Evolutionary conservation across 2,797 vertebrate genomes (phyloP).

Genomic region (Erpetoichthys calabaricus): DNA sequence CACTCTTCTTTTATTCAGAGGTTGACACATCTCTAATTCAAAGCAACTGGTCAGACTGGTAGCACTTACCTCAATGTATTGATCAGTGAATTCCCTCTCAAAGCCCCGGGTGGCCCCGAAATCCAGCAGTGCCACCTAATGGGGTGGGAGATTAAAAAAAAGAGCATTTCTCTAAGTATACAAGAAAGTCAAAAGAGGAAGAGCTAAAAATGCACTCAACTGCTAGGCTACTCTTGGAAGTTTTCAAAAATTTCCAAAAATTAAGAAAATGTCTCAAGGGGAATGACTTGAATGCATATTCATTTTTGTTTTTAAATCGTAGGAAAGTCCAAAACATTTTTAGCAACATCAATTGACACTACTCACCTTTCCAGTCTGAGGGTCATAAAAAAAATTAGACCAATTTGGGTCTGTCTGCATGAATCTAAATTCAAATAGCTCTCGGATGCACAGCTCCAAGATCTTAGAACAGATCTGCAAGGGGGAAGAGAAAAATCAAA

Average conservation of each 20-base stretch:
- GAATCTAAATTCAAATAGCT: constrained; percentile 46
- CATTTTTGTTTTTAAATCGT: too few relatives aligned
- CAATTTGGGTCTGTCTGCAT: constrained; percentile 51
- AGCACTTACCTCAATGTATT: constrained; percentile 36
- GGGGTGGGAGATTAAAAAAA: not conserved
- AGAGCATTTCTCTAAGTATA: too few relatives aligned
- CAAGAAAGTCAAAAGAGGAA: too few relatives aligned
- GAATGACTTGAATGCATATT: too few relatives aligned
- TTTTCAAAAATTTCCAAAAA: too few relatives aligned
- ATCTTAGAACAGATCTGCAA: constrained; percentile 37
- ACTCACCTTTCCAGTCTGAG: constrained; percentile 28
- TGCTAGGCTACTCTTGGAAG: too few relatives aligned
- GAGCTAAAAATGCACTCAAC: too few relatives aligned
- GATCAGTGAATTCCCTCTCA: constrained; percentile 35
- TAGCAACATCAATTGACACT: too few relatives aligned
- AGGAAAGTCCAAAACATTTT: too few relatives aligned
- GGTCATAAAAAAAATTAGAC: constrained; percentile 46
- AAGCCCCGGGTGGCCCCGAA: constrained; percentile 40
- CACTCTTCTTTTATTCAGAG: not conserved
- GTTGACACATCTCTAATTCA: not conserved
- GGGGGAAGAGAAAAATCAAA: not conserved
- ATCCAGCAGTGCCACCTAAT: constrained; percentile 37
- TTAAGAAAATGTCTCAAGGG: too few relatives aligned
- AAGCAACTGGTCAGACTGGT: not conserved
- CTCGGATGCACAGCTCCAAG: constrained; percentile 36